phyloP scores from a whole-genome alignment of 2,797 vertebrate species.

The Rhynchonycteris naso region DNA sequence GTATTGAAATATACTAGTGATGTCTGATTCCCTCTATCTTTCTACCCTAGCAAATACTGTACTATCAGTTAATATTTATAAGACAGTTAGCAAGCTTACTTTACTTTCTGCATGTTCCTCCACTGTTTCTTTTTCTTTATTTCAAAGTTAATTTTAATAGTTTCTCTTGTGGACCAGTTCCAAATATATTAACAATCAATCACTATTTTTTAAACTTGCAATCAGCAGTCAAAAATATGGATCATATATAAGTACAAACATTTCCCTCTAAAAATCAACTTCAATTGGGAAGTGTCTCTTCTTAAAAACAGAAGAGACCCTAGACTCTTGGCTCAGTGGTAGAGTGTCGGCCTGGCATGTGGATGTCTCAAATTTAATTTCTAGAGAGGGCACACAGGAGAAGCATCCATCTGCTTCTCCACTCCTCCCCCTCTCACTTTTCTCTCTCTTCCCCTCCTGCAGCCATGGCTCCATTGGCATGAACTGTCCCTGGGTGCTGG shows the following conservation, averaged over 20 bases:
- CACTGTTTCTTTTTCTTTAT: background rate
- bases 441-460: too few species aligned
- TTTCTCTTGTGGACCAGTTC: constrained; percentile 59
- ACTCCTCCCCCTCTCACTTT: too few species aligned
- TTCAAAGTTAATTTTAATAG: constrained; percentile 67
- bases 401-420: too few species aligned
- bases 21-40: background rate
- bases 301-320: constrained; percentile 41
- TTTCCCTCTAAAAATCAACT: constrained; percentile 35
- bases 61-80: background rate
- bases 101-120: background rate
- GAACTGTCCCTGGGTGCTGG: too few species aligned
- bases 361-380: too few species aligned
- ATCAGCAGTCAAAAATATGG: constrained; percentile 38
- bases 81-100: background rate
- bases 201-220: constrained; percentile 46
- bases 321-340: too few species aligned
- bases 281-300: constrained; percentile 69
- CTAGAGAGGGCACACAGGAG: too few species aligned
- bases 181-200: constrained; percentile 62
- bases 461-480: too few species aligned
- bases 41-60: constrained; percentile 3
- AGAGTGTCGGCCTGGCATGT: too few species aligned
- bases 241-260: constrained; percentile 44
- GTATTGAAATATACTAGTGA: constrained; percentile 26